Conservation (phyloP, 2,797 vertebrate species). For the Danio tinwini region DNA sequence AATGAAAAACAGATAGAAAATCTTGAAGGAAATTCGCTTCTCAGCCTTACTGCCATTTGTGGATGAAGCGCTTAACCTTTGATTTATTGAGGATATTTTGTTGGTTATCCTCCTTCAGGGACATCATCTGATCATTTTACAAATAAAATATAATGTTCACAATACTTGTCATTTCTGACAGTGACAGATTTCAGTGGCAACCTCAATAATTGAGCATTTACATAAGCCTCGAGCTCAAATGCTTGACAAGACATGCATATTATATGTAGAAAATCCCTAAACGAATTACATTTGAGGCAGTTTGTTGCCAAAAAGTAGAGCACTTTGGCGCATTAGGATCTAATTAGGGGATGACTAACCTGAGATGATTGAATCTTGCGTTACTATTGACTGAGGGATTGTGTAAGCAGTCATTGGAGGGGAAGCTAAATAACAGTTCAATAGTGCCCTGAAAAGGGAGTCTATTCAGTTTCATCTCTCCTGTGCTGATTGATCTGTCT, state of each 20-base stretch:
- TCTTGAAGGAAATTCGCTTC: conserved; percentile 33
- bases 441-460: conserved; percentile 47
- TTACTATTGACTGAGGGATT: conserved; percentile 51
- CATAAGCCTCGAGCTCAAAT: neutral
- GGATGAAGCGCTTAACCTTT: conserved; percentile 17
- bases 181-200: neutral
- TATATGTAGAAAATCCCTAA: neutral
- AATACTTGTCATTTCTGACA: conserved; percentile 4
- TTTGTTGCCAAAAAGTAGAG: neutral
- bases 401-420: conserved; percentile 55
- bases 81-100: conserved; percentile 6
- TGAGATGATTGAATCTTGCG: conserved; percentile 46
- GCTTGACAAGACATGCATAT: conserved; percentile 2
- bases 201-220: conserved; percentile 34
- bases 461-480: conserved; percentile 48
- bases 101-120: neutral
- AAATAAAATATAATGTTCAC: neutral
- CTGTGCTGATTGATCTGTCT: conserved; percentile 47
- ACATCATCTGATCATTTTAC: neutral
- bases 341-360: conserved; percentile 40
- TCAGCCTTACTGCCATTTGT: neutral
- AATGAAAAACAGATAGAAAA: conserved; percentile 32
- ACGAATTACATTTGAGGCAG: neutral
- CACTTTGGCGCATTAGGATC: conserved; percentile 21
- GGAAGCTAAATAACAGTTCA: conserved; percentile 54